These are phyloP conservation scores for Pogona vitticeps DNA, from an alignment of 2,113 vertebrate genomes.

Conservation along the genomic window DNA sequence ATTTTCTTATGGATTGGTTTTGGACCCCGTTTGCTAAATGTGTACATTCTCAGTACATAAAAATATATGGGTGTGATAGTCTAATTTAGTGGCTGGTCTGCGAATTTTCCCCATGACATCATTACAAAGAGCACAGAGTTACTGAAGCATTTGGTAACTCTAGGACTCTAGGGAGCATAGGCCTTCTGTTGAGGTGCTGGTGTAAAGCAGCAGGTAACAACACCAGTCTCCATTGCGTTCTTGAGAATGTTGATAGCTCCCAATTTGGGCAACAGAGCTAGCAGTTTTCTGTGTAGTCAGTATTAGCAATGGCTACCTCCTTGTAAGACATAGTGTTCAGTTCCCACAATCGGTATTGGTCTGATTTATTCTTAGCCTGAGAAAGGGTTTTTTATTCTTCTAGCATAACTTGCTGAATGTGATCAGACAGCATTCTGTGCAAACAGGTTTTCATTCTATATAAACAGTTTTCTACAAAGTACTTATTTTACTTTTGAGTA, in stretches of 20 bases:
- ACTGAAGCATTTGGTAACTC: background rate
- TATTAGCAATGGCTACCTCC: conserved; percentile 9
- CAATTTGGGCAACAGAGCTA: background rate
- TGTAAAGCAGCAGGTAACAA: background rate
- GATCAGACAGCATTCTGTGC: background rate
- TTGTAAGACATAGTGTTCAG: background rate
- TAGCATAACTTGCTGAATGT: background rate
- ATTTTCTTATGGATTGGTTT: background rate
- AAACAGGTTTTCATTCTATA: background rate
- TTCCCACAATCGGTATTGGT: background rate
- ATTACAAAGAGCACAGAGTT: background rate
- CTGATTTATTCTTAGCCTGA: background rate
- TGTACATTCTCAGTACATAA: background rate
- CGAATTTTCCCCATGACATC: background rate
- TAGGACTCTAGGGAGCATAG: background rate
- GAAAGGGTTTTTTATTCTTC: background rate
- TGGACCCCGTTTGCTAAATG: background rate
- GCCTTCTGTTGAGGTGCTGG: no score
- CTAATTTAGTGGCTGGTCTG: background rate
- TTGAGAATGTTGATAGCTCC: background rate
- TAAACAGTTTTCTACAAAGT: background rate
- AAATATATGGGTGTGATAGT: no score
- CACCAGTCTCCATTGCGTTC: background rate
- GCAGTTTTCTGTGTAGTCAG: background rate
- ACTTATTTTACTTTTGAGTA: background rate